phyloP scores from a whole-genome alignment of 2,797 vertebrate species.

The Pogoniulus pusillus region DNA sequence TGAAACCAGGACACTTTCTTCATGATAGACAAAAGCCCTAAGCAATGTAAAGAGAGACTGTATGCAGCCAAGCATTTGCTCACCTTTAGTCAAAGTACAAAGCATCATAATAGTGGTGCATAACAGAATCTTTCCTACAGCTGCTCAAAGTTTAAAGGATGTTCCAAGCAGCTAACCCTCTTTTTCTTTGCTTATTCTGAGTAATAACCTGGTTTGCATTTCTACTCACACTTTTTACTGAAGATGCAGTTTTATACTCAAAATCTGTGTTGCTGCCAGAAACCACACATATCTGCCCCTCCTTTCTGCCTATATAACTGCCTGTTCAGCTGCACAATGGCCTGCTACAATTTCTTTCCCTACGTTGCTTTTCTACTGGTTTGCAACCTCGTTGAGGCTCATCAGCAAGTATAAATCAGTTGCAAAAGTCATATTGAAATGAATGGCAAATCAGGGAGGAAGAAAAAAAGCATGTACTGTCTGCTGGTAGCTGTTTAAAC shows the following conservation, averaged over 20 bases:
- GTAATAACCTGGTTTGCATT: neutral
- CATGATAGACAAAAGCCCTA: neutral
- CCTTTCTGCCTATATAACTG: neutral
- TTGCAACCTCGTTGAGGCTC: neutral
- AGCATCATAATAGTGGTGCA: fast-evolving
- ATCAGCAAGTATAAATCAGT: neutral
- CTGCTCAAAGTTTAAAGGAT: neutral
- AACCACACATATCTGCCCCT: neutral
- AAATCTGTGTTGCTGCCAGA: neutral
- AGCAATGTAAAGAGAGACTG: neutral
- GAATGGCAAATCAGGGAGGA: neutral
- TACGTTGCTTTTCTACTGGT: neutral
- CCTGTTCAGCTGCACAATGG: neutral
- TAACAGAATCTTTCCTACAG: neutral
- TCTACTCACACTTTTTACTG: neutral
- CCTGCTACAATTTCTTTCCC: neutral
- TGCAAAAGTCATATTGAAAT: neutral
- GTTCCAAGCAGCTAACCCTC: neutral
- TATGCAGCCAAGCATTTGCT: neutral
- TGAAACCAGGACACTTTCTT: conserved; percentile 18
- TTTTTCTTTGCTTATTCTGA: neutral
- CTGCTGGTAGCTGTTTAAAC: neutral
- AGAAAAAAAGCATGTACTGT: neutral
- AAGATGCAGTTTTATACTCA: neutral
- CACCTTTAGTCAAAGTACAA: neutral